Evolutionary conservation across 2,888 invertebrate species (phyloP).

Genomic region (Toxonevra muliebris): DNA sequence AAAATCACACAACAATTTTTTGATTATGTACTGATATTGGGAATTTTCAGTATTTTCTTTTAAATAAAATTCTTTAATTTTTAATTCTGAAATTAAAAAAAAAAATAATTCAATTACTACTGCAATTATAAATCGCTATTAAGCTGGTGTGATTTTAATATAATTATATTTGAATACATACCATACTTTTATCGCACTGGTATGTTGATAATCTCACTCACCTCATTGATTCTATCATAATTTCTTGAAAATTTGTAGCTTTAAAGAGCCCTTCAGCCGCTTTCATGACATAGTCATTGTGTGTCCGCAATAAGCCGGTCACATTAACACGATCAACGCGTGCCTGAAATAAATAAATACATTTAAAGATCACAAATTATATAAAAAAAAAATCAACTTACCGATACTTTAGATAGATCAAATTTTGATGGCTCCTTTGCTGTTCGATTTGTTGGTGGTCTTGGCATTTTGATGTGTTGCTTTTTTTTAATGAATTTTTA

Average conservation of each 20-base stretch:
- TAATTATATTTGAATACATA: too few species aligned
- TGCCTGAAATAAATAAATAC: conserved; percentile 66
- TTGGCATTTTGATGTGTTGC: conserved; percentile 35
- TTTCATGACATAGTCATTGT: conserved; percentile 84
- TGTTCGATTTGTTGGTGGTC: conserved; percentile 27
- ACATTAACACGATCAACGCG: conserved; percentile 87
- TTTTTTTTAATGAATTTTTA: conserved; percentile 13
- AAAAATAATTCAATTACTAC: too few species aligned
- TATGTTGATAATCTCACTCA: conserved; percentile 65
- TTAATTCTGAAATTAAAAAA: too few species aligned
- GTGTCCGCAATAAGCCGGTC: conserved; percentile 85
- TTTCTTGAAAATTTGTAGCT: conserved; percentile 86
- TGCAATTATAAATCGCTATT: too few species aligned
- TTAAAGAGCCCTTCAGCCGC: conserved; percentile 85
- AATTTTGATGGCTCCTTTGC: conserved; percentile 42
- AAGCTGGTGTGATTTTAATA: too few species aligned
- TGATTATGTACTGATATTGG: too few species aligned
- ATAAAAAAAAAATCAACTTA: conserved; percentile 34
- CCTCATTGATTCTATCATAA: conserved; percentile 75
- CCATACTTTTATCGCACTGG: too few species aligned
- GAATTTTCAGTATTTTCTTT: too few species aligned
- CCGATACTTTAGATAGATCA: conserved; percentile 48
- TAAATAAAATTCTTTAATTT: too few species aligned
- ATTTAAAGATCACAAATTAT: not conserved
- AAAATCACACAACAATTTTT: too few species aligned